Base-by-base conservation (phyloP, 2,113 vertebrate genomes). In the Echinops telfairi region DNA sequence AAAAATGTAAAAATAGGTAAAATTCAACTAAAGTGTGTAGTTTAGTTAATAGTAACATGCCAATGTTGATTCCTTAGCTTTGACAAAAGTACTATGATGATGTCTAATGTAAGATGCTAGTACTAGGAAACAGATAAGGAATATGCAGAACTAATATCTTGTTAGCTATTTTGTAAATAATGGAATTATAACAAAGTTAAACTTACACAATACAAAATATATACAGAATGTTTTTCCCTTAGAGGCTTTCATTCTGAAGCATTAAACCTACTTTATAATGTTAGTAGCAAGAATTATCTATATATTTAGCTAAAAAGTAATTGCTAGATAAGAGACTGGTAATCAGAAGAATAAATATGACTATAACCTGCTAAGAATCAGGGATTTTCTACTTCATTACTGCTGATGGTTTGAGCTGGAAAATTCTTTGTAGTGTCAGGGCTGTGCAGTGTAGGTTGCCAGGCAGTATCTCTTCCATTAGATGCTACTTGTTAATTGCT, bases 151-250 rank as follows among this genome's bases (percentile, higher is more conserved):
- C 15, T 79, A 15, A 95, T 82, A 88, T 62, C 68, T 43, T 88
- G 70, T 16, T 82, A 85, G 62, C 15, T 78, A 86, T 77, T 88
- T 29, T 91, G 3, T 89, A 88, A 86, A 78, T 82, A 73, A 78
- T 11, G 75, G 79, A 90, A 73, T 83, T 94, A 93, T 62, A 78
- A 80, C 19, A 71, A 84, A 86, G 27, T 94, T 89, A 71, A 91
- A 70, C 85, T 53, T 25, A 12, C 73, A 43, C 0, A 43, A 23
- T 79, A 36, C n/a, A 90, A 38, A 88, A 71, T 93, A 29, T 89
- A 57, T 53, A 20, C 47, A 29, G 36, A 82, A 40, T 84, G 17
- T 80, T 27, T 75, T 73, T 83, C 33, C 36, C 25, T n/a, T 20
- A 6, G 76, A 83, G 20, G 16, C 38, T 89, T 96, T 93, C 29